Conservation (phyloP, 2,797 vertebrate species). For the Thripadectes ignobilis region DNA sequence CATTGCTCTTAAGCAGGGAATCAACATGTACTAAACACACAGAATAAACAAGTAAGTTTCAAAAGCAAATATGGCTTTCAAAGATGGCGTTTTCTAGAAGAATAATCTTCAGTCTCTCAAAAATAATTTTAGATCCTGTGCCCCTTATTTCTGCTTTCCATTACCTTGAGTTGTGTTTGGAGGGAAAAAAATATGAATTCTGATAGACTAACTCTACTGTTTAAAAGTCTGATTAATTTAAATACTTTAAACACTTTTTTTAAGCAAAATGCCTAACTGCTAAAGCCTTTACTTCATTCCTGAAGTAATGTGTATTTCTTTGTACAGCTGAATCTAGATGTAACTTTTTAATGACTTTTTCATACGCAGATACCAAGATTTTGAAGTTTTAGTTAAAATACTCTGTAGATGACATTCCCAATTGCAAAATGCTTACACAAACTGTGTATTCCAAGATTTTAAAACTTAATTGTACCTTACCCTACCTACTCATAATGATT, state of each 20-base stretch:
- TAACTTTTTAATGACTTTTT: slow-evolving; percentile 79
- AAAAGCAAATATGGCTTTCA: slow-evolving; percentile 68
- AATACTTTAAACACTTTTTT: slow-evolving; percentile 76
- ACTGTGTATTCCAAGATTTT: slow-evolving; percentile 75
- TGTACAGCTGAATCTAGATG: slow-evolving; percentile 79
- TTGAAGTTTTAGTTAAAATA: slow-evolving; percentile 78
- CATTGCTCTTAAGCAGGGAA: slow-evolving; percentile 80
- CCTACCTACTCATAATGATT: slow-evolving; percentile 73
- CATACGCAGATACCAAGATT: slow-evolving; percentile 75
- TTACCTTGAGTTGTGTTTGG: slow-evolving; percentile 69
- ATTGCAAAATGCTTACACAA: slow-evolving; percentile 77
- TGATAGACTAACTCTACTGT: slow-evolving; percentile 78
- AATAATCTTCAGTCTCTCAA: slow-evolving; percentile 54
- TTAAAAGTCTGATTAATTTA: slow-evolving; percentile 80
- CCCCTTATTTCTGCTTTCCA: slow-evolving; percentile 74
- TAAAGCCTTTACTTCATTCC: slow-evolving; percentile 73
- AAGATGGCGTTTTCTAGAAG: slow-evolving; percentile 62
- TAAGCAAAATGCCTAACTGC: slow-evolving; percentile 75
- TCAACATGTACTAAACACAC: slow-evolving; percentile 64
- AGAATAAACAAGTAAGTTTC: slow-evolving; percentile 69
- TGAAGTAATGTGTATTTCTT: slow-evolving; percentile 78
- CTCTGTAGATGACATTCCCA: slow-evolving; percentile 80
- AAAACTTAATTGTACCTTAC: slow-evolving; percentile 78
- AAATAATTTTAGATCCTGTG: slow-evolving; percentile 60
- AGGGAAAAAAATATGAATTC: slow-evolving; percentile 64